Conservation (phyloP, 2,797 vertebrate species). For the Leuciscus waleckii region DNA sequence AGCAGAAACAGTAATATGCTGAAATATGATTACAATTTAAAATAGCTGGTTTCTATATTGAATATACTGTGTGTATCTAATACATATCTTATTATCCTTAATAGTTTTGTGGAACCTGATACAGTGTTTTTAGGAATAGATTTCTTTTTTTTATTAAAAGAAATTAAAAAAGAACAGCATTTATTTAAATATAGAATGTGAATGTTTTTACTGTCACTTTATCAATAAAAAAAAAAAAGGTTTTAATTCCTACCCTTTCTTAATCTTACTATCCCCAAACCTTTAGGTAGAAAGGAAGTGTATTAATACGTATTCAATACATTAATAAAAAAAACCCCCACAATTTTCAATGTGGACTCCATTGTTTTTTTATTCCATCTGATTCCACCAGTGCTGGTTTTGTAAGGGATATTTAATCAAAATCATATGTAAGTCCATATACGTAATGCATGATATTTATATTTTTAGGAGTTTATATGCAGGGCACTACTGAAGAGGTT, state of each 20-base stretch:
- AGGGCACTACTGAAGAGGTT: constrained; percentile 72
- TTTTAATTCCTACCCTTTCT: not conserved
- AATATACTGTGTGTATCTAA: no score
- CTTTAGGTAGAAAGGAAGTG: not conserved
- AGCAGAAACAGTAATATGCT: no score
- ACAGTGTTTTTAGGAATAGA: no score
- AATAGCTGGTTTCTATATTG: no score
- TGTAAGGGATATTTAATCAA: not conserved
- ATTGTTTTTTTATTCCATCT: not conserved
- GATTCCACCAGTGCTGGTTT: not conserved
- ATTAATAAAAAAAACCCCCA: not conserved
- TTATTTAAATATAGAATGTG: not conserved
- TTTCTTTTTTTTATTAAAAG: no score
- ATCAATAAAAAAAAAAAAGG: not conserved
- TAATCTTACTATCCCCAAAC: not conserved
- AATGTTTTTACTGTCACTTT: not conserved
- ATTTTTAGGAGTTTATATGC: constrained; percentile 62
- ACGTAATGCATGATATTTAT: not conserved
- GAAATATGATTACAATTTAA: no score
- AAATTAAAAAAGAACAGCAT: no score
- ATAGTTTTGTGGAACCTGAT: not conserved
- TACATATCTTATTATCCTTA: not conserved
- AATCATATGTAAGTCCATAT: not conserved
- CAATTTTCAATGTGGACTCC: not conserved
- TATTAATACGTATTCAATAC: not conserved